phyloP scores from a whole-genome alignment of 2,113 vertebrate species.

The Pterocles burchelli region DNA sequence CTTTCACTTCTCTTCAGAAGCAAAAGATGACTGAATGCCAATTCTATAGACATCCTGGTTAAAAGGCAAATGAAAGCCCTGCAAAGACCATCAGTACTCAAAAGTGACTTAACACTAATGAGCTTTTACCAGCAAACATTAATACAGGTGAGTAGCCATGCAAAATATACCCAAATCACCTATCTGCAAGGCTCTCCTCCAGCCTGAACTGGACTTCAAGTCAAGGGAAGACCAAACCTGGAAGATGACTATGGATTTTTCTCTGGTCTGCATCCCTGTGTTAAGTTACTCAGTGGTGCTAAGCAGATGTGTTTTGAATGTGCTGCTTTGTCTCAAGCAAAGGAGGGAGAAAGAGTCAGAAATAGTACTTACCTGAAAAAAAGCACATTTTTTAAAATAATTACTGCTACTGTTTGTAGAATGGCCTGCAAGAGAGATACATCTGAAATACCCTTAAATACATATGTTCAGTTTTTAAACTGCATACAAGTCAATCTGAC shows the following conservation, averaged over 20 bases:
- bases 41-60: neutral
- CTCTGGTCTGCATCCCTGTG: neutral
- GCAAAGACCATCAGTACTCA: neutral
- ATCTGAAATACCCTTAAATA: neutral
- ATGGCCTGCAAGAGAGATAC: neutral
- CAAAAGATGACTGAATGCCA: neutral
- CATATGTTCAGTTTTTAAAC: neutral
- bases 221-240: neutral
- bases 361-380: constrained; percentile 24
- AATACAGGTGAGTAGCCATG: neutral
- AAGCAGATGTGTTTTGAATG: neutral
- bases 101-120: neutral
- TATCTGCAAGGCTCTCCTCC: neutral
- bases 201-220: neutral
- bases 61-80: neutral
- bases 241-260: neutral
- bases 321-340: neutral
- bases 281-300: neutral
- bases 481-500: neutral
- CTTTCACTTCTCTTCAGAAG: neutral
- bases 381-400: constrained; percentile 29
- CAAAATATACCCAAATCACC: neutral
- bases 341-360: neutral
- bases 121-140: neutral
- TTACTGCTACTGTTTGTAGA: constrained; percentile 33